Percentiles rank a stretch among this genome's conserved stretches.
phyloP scores from a whole-genome alignment of 2,113 vertebrate species.

The Archilochus colubris region DNA sequence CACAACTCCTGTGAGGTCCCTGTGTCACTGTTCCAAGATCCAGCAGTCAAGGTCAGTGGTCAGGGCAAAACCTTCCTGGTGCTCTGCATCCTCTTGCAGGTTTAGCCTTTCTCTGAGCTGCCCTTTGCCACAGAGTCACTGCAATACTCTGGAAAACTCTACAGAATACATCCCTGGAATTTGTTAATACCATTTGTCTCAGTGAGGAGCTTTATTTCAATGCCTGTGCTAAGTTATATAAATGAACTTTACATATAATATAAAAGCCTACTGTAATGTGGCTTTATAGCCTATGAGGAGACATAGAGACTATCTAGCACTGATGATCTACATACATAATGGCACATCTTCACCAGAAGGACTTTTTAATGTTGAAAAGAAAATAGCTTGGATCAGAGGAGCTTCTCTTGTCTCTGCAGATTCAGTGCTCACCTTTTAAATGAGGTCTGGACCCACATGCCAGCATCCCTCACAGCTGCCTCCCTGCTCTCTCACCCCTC shows the following conservation, averaged over 20 bases:
- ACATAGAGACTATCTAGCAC: neutral
- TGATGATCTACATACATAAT: conserved; percentile 3
- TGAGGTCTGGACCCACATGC: neutral
- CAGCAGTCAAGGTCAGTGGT: too few relatives aligned
- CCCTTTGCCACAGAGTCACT: neutral
- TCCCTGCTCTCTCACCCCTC: neutral
- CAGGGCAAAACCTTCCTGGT: neutral
- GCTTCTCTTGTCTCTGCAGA: neutral
- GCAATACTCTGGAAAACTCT: neutral
- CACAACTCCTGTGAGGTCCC: neutral
- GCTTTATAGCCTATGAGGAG: conserved; percentile 25
- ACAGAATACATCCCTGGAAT: neutral
- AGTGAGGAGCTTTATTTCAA: neutral
- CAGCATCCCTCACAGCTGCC: conserved; percentile 1
- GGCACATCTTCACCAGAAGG: conserved; percentile 22
- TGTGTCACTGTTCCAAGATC: neutral
- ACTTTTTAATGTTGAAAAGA: conserved; percentile 12
- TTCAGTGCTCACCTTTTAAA: neutral
- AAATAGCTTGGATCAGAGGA: conserved; percentile 18
- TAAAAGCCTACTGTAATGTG: conserved; percentile 49
- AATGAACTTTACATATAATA: conserved; percentile 11
- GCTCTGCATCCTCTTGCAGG: neutral
- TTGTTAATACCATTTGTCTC: neutral
- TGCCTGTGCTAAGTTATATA: neutral
- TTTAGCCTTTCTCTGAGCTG: neutral